Base-by-base conservation (phyloP, 1,140 invertebrate genomes). In the Drosophila sechellia region DNA sequence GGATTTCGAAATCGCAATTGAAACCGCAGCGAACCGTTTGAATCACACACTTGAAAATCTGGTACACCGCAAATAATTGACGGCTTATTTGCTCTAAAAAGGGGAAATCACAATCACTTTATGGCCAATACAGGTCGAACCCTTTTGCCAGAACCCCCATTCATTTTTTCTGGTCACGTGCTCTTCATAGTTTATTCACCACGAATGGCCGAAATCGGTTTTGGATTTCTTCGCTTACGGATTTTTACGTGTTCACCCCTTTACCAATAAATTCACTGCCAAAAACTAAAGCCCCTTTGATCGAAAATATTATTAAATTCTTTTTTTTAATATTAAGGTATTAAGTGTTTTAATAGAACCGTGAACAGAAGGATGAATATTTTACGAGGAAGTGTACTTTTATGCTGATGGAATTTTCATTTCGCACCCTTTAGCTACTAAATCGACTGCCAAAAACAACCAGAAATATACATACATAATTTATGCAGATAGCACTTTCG, bases 401-500 rank as follows among this genome's bases (percentile, higher is more conserved):
- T 3, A 31, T 31, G 12, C 52, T 40, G 10, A 27, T 64, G 43
- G 27, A 13, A 34, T 63, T 63, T 43, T 50, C 10, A 10, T 12
- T 56, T 22, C 34, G 27, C 63, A 69, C 66, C 64, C 40, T 48
- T 49, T 70, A 42, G 10, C 66, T 42, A 49, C 48, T 20, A 57
- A 57, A 57, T 70, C 42, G 52, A 71, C 52, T 70, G 68, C 68
- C 68, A 71, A 71, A 57, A 68, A 71, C 48, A 63, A 52, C 57
- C 81, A 85, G 79, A 85, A 78, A 85, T 81, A 63, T 84, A 81
- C 77, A 85, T 81, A 63, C 81, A 86, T 83, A 86, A 86, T 86
- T 87, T 86, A 86, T 86, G 83, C 79, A 60, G 42, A 59, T 69
- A 34, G 64, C 66, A 49, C 66, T 70, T 77, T 54, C 35, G 22